Conservation (phyloP, 1,140 invertebrate species). For the Tribolium madens region DNA sequence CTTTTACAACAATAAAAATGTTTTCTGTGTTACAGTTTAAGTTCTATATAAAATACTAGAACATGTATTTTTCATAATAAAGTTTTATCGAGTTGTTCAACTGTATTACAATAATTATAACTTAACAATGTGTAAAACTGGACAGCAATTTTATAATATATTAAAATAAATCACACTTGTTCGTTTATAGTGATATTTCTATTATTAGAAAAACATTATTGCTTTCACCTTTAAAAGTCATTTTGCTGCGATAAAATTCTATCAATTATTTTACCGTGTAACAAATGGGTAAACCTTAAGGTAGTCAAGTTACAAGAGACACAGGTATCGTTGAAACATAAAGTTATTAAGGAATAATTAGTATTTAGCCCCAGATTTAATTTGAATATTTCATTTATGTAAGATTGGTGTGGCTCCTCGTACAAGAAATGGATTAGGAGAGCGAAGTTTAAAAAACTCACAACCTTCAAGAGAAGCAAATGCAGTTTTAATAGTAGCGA, state of each 20-base stretch:
- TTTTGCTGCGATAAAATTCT: neutral
- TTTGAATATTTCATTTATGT: neutral
- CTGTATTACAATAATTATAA: neutral
- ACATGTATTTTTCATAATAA: neutral
- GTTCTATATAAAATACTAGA: neutral
- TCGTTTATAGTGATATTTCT: neutral
- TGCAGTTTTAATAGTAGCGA: conserved; percentile 24
- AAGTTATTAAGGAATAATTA: neutral
- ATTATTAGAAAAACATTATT: neutral
- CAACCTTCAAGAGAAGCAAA: conserved; percentile 4
- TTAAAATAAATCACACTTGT: neutral
- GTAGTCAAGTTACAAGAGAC: no score
- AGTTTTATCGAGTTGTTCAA: neutral
- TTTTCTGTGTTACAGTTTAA: neutral
- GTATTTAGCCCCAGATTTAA: neutral
- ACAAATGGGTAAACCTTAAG: no score
- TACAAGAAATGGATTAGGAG: conserved; percentile 4
- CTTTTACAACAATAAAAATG: neutral
- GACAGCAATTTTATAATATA: no score
- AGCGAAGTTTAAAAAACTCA: conserved; percentile 15
- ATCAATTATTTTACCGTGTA: neutral
- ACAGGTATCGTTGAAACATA: no score
- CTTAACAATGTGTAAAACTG: no score
- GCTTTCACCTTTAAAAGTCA: neutral
- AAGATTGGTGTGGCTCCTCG: neutral